Evolutionary conservation across 2,113 vertebrate species (phyloP), one percentile per base, ranked within the genome.

Genomic region (Strix aluco): DNA sequence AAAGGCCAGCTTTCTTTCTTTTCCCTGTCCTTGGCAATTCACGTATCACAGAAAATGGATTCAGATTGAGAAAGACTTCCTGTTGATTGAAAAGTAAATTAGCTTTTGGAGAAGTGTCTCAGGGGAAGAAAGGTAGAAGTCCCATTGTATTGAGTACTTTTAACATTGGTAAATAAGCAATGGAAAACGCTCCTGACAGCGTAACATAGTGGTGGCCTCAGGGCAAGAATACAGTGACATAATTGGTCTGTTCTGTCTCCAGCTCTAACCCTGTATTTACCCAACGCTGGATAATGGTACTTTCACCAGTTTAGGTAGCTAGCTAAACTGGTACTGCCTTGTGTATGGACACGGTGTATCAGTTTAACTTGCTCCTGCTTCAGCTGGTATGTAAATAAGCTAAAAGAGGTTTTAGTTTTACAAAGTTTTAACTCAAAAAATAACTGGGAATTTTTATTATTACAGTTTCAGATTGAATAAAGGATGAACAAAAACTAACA

Each of bases 241-340:
- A 89, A 91, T 82, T 54, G 32, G 29, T 77, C 69, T 23, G 2
- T 61, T 89, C 84, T n/a, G 10, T 79, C 30, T 91, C 55, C 30
- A 55, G 26, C 65, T 75, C 73, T 87, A 62, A 65, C 66, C 44
- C 58, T 66, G 34, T 80, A 29, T 19, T 96, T 94, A 81, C 2
- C 70, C 75, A 71, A 0, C 1, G 6, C 30, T 90, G 80, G 57
- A 40, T 75, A 81, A 84, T 51, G 80, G 86, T 92, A 85, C 61
- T 91, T 94, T 84, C 30, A 75, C 61, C 77, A 85, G 81, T 91
- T 96, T 90, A 79, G 58, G 61, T 89, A 69, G 54, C 44, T 61
- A 78, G 75, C 62, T 92, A 59, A 93, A 81, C 23, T 67, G 40
- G 38, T 86, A 51, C 47, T 81, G 55, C 69, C 52, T 55, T 47